A percentile compares a stretch with the other conserved stretches of the same genome.
These are phyloP conservation scores for Pelagia noctiluca DNA, from an alignment of 30 jellyfish, hydroid and myxozoan genomes.

Conservation along the genomic window DNA sequence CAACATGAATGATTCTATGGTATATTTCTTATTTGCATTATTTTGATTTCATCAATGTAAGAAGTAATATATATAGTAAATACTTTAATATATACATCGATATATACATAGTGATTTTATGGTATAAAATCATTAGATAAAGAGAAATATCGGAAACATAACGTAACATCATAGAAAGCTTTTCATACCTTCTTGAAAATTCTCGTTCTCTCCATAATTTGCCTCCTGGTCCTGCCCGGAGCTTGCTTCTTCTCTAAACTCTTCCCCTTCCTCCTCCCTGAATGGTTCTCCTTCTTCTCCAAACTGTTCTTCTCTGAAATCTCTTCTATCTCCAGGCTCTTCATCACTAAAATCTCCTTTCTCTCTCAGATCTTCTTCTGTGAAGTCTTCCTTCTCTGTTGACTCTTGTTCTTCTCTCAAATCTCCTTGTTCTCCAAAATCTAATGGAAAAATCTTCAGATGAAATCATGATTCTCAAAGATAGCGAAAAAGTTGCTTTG, in stretches of 20 bases:
- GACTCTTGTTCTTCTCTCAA: slow-evolving; percentile 12
- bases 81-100: no score
- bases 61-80: no score
- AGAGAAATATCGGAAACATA: no score
- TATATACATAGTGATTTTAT: no score
- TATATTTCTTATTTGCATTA: no score
- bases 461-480: no score
- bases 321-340: background rate
- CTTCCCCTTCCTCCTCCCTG: background rate
- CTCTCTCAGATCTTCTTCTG: background rate
- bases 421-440: background rate
- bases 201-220: background rate
- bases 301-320: background rate
- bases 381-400: background rate
- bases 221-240: background rate
- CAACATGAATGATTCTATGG: no score
- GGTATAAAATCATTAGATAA: no score
- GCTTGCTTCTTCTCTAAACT: background rate
- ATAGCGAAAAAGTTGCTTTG: no score
- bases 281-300: background rate
- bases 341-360: background rate
- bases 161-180: no score
- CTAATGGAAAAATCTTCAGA: no score
- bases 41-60: no score
- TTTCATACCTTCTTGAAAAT: background rate